A percentile compares a stretch with the other conserved stretches of the same genome.
Evolutionary conservation across 64 coral and sea anemone genomes (phyloP).

Genomic region (Dendronephthya gigantea): DNA sequence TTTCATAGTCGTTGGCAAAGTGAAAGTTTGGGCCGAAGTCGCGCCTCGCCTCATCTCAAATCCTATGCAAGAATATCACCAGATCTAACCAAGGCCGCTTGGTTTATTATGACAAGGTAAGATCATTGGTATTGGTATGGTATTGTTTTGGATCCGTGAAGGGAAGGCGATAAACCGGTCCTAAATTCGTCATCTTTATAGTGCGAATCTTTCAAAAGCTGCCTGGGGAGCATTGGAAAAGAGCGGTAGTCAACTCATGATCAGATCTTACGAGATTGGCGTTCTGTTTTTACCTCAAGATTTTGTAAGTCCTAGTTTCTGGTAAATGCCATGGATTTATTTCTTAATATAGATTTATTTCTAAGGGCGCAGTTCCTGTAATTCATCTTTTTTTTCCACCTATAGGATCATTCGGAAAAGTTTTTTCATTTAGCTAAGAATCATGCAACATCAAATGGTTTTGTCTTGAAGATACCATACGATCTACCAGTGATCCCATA

Average conservation of each 20-base stretch:
- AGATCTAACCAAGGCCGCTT: constrained; percentile 45
- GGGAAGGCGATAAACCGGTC: not conserved
- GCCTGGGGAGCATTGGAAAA: constrained; percentile 90
- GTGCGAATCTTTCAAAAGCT: constrained; percentile 86
- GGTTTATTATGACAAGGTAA: constrained; percentile 91
- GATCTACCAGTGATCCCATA: constrained; percentile 47
- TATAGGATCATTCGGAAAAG: not conserved
- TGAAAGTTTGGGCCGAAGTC: not conserved
- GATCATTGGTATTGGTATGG: not conserved
- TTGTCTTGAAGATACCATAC: constrained; percentile 32
- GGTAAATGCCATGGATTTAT: too few relatives aligned
- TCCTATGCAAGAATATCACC: constrained; percentile 70
- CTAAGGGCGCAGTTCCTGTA: not conserved
- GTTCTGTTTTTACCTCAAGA: constrained; percentile 72
- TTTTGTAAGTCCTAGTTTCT: constrained; percentile 2
- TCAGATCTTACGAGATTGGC: constrained; percentile 89
- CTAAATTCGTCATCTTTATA: not conserved
- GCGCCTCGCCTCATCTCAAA: constrained; percentile 62
- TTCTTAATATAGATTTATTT: not conserved
- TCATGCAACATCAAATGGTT: too few relatives aligned
- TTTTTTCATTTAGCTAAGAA: not conserved
- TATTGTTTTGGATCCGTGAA: not conserved
- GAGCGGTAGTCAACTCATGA: constrained; percentile 72
- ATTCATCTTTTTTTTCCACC: not conserved
- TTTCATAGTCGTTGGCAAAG: not conserved